These are phyloP conservation scores for Agrochola macilenta DNA, from an alignment of 2,888 invertebrate genomes.

Conservation along the genomic window DNA sequence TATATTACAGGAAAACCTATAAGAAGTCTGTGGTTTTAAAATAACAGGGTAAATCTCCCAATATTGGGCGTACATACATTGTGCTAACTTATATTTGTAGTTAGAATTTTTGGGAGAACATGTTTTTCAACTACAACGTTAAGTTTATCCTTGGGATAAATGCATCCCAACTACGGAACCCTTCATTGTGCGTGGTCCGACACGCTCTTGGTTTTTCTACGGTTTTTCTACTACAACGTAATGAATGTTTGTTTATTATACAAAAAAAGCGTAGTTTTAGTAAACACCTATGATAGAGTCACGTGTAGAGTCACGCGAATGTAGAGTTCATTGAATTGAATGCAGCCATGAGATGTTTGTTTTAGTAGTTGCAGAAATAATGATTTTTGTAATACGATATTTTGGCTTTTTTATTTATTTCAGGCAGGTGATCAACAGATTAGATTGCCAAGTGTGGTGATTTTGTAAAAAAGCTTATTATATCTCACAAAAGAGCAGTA, in stretches of 20 bases:
- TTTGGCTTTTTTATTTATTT: neutral
- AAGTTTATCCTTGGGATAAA: too few relatives aligned
- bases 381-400: neutral
- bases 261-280: constrained; percentile 22
- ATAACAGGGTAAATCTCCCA: too few relatives aligned
- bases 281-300: constrained; percentile 48
- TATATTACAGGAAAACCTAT: too few relatives aligned
- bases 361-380: neutral
- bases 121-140: too few relatives aligned
- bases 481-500: too few relatives aligned
- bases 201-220: too few relatives aligned
- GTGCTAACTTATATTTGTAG: too few relatives aligned
- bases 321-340: constrained; percentile 43
- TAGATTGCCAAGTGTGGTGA: neutral
- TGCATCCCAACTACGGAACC: too few relatives aligned
- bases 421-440: neutral
- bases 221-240: neutral
- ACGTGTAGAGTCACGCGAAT: constrained; percentile 38
- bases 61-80: too few relatives aligned
- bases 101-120: too few relatives aligned
- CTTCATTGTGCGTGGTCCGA: too few relatives aligned
- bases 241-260: neutral
- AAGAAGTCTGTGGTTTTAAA: too few relatives aligned
- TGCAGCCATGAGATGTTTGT: constrained; percentile 9
- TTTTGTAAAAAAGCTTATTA: neutral